Conservation (phyloP, 2,113 vertebrate genomes). For the Lasiurus cinereus region DNA sequence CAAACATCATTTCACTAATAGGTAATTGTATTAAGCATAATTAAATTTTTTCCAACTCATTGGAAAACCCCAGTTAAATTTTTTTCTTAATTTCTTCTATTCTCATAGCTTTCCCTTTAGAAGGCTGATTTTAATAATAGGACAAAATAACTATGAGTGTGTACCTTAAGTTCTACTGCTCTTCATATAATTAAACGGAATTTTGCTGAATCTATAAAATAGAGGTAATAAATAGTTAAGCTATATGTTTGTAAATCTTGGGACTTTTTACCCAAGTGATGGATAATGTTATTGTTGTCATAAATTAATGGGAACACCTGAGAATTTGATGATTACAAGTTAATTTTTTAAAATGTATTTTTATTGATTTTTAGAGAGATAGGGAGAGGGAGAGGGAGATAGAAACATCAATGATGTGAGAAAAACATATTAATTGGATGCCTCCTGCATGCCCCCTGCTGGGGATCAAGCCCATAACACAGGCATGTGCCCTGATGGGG, state of each 20-base stretch:
- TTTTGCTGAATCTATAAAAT: neutral
- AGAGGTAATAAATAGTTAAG: neutral
- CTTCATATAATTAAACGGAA: conserved; percentile 32
- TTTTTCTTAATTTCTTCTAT: neutral
- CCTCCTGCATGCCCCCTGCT: no score
- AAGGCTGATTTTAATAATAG: conserved; percentile 18
- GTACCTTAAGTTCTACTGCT: neutral
- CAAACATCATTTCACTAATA: conserved; percentile 33
- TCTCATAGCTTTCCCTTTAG: neutral
- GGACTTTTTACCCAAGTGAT: neutral
- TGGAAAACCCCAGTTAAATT: neutral
- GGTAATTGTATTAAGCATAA: neutral
- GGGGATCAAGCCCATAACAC: no score
- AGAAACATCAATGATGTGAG: no score
- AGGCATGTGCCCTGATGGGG: no score
- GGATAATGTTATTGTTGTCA: neutral
- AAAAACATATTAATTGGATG: no score
- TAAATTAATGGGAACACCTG: conserved; percentile 11
- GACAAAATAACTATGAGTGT: neutral
- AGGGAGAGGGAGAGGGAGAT: no score
- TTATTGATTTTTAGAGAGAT: no score
- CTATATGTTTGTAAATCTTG: conserved; percentile 32
- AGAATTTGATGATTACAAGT: conserved; percentile 4
- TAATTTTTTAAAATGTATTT: neutral
- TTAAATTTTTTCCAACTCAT: conserved; percentile 3